phyloP scores from a whole-genome alignment of 1,140 invertebrate genomes.

The Lordiphosa mommai region DNA sequence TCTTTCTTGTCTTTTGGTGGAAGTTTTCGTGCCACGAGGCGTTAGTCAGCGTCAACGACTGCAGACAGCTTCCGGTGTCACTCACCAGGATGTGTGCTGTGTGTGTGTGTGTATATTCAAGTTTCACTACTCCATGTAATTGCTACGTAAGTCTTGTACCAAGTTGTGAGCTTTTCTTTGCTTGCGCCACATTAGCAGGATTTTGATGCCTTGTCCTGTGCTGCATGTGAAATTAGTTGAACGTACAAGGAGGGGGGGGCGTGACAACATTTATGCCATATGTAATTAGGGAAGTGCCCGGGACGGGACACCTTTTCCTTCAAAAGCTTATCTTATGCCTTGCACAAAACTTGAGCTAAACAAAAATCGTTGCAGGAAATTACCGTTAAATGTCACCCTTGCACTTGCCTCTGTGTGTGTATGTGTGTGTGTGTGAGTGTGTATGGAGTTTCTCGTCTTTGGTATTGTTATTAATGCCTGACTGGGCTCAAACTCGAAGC shows the following conservation, averaged over 20 bases:
- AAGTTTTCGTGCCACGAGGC: constrained; percentile 52
- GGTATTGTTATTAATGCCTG: too few species aligned
- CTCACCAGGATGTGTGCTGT: constrained; percentile 51
- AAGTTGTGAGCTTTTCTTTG: constrained; percentile 61
- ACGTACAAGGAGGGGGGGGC: background rate
- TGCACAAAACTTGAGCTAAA: constrained; percentile 25
- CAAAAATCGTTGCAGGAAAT: constrained; percentile 54
- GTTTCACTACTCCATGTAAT: constrained; percentile 44
- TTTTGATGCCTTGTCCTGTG: constrained; percentile 64
- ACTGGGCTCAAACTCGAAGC: too few species aligned
- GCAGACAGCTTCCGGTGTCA: constrained; percentile 71
- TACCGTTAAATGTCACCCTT: constrained; percentile 65
- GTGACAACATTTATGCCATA: constrained; percentile 51
- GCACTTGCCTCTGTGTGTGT: constrained; percentile 22
- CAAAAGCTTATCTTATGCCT: constrained; percentile 45
- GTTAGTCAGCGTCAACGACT: constrained; percentile 41
- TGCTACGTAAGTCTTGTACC: constrained; percentile 68
- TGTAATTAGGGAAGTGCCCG: constrained; percentile 70
- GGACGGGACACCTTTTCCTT: constrained; percentile 34
- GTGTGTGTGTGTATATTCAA: background rate
- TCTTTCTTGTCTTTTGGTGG: constrained; percentile 54
- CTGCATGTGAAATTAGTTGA: constrained; percentile 75
- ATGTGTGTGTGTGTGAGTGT: too few species aligned
- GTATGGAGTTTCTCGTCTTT: too few species aligned
- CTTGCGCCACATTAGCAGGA: constrained; percentile 69